Conservation (phyloP, 2,797 vertebrate genomes). For the Danio tinwini region DNA sequence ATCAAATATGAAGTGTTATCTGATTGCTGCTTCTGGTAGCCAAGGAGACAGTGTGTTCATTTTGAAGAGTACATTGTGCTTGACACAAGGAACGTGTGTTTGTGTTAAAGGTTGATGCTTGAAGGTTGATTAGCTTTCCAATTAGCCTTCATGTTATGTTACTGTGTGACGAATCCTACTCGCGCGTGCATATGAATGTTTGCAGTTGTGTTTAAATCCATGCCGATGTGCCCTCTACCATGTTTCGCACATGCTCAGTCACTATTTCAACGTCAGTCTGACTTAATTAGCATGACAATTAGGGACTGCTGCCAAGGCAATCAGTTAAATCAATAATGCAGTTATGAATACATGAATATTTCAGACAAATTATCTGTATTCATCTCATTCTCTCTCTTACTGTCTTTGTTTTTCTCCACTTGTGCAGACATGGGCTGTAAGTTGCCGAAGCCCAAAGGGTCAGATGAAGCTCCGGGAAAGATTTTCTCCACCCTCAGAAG, state of each 20-base stretch:
- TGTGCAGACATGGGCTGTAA: constrained; percentile 88
- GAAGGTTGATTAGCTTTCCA: constrained; percentile 58
- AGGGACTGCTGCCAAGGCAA: constrained; percentile 51
- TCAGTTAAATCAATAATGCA: constrained; percentile 50
- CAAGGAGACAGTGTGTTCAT: constrained; percentile 35
- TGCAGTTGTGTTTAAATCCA: constrained; percentile 3
- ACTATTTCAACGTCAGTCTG: constrained; percentile 47
- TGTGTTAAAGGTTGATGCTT: constrained; percentile 36
- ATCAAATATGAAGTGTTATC: constrained; percentile 55
- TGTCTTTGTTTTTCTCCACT: constrained; percentile 25
- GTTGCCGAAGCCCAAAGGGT: constrained; percentile 89
- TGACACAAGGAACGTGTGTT: constrained; percentile 27
- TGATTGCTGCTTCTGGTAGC: constrained; percentile 47
- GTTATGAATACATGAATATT: constrained; percentile 56
- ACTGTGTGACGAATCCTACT: constrained; percentile 27
- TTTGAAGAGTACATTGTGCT: constrained; percentile 18
- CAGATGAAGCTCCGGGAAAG: constrained; percentile 87
- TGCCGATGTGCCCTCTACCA: constrained; percentile 11
- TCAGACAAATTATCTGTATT: constrained; percentile 51
- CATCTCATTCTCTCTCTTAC: constrained; percentile 28
- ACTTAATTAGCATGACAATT: constrained; percentile 52
- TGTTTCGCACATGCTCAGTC: constrained; percentile 42
- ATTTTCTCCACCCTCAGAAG: constrained; percentile 94
- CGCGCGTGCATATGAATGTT: constrained; percentile 24
- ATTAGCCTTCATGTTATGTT: constrained; percentile 49